Base-by-base conservation (phyloP, 1,140 invertebrate genomes). In the Atta cephalotes region DNA sequence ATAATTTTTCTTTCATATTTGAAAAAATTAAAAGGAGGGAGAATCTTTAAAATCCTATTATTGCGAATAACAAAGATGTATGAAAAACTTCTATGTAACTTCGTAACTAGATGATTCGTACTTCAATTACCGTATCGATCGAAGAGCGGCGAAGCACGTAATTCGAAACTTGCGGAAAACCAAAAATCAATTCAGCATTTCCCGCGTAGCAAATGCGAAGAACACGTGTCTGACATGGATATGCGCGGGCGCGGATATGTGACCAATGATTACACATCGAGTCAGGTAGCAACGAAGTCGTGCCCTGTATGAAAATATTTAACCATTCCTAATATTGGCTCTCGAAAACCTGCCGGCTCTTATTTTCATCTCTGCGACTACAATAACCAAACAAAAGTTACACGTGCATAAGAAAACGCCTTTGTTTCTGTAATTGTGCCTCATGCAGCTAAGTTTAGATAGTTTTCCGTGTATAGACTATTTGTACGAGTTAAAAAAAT, bases 261-360 rank as follows among this genome's bases (percentile, higher is more conserved):
- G 74, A 35, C 60, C 18, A 56, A 10, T 14, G 84, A 71, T 89
- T 87, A 71, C 51, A 81, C 66, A 78, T 58, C 56, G 84, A 66
- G 60, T 53, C 77, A 89, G 68, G 31, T 51, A 25, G 56, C 60
- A 25, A 39, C 68, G 39, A 58, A 74, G 71, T 76, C 86, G 80
- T 87, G 74, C 74, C 60, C 49, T 7, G 58, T 51, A 66, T 39
- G 71, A 89, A 89, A 89, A 89, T 89, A 89, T 89, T 89, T 89
- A 81, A 63, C 70, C n/a, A 80, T 88, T 66, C 58, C 79, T 81
- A 81, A 81, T 81, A 81, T 71, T 81, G 25, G 31, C 60, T 31
- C 51, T 35, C n/a, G 72, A 35, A 77, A 79, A 85, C 45, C 16
- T 31, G 81, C 31, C 45, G 70, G 14, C 31, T 87, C 51, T 58